Base-by-base conservation (phyloP, 2,113 vertebrate genomes). In the Falcunculus frontatus region DNA sequence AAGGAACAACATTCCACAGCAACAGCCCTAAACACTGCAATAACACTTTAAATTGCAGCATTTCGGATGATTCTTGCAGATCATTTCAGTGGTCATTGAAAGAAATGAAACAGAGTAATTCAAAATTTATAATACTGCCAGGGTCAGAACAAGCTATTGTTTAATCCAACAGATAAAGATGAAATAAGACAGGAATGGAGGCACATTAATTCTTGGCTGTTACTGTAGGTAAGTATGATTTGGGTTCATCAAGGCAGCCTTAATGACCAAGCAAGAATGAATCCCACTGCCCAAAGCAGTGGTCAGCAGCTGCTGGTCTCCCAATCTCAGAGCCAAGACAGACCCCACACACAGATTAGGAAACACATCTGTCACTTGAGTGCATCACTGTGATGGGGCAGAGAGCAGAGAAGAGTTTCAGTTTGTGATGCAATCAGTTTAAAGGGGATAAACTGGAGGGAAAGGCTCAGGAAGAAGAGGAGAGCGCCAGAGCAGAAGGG, bases 341-440 rank as follows among this genome's bases (percentile, higher is more conserved):
- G 55, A 56, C 41, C 64, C 13, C 55, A 57, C 16, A 19, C 11
- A 17, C 2, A 14, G 46, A 47, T 62, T 8, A 55, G 37, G 30
- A 82, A 75, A 56, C 46, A 32, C 20, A 23, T 32, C 14, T 11
- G 63, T 6, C 13, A 18, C 30, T 41, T 33, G 37, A 27, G 22
- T 30, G 7, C 37, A 44, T 29, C 33, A 5, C 27, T 16, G 21
- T 13, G 60, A 44, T 42, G 65, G 39, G 52, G 33, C 60, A 65
- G 42, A 64, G 2, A 55, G n/a, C 32, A 80, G 21, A 53, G 41
- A 3, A 42, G 30, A 22, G 47, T 62, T 37, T 15, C 49, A 22
- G 50, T 70, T 63, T 39, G 56, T 35, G n/a, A 21, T 35, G 37
- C 0, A 0, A 46, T 16, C 15, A 60, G 2, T 39, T 69, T 41